phyloP scores from a whole-genome alignment of 2,888 invertebrate genomes.

The Muscina levida region DNA sequence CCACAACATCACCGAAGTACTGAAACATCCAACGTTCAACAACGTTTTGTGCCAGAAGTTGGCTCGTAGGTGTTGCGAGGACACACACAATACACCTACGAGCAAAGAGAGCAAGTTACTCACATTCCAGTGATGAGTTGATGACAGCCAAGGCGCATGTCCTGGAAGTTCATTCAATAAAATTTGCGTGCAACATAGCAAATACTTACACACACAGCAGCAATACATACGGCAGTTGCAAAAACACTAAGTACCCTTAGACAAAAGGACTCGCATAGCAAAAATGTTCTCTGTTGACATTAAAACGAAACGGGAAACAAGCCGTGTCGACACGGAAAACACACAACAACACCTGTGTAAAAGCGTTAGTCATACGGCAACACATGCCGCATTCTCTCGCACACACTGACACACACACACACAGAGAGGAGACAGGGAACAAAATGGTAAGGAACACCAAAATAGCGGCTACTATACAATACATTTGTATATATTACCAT shows the following conservation, averaged over 20 bases:
- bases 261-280: slow-evolving; percentile 38
- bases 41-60: not conserved
- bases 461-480: slow-evolving; percentile 56
- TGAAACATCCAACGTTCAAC: slow-evolving; percentile 28
- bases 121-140: slow-evolving; percentile 41
- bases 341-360: slow-evolving; percentile 37
- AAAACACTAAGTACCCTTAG: slow-evolving; percentile 28
- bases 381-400: not conserved
- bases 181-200: slow-evolving; percentile 42
- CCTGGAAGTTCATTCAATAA: slow-evolving; percentile 71
- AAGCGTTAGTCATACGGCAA: slow-evolving; percentile 48
- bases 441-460: slow-evolving; percentile 55
- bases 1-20: slow-evolving; percentile 32
- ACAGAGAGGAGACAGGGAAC: slow-evolving; percentile 7
- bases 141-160: slow-evolving; percentile 61
- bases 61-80: slow-evolving; percentile 52
- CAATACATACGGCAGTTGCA: not conserved
- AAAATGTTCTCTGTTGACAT: slow-evolving; percentile 63
- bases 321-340: slow-evolving; percentile 29
- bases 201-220: not conserved
- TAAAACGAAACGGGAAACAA: slow-evolving; percentile 30
- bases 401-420: slow-evolving; percentile 12
- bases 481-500: slow-evolving; percentile 60
- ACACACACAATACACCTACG: slow-evolving; percentile 62
- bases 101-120: slow-evolving; percentile 41